Evolutionary conservation across 2,113 vertebrate species (phyloP).

Genomic region (Cynoglossus semilaevis): DNA sequence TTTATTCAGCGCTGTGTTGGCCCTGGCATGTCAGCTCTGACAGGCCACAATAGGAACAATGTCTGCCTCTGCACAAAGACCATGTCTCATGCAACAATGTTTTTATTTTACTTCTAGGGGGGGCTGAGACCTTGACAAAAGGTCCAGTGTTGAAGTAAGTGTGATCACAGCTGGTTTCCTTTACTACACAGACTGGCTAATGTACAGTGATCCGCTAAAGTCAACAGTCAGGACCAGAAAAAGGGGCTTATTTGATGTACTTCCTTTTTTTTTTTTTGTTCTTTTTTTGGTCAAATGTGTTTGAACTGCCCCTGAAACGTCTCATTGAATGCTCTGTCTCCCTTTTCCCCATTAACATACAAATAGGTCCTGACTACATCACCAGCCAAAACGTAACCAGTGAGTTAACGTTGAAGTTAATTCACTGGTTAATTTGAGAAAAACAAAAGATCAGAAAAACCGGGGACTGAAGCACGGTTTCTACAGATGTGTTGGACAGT

Average conservation of each 20-base stretch:
- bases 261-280: slow-evolving; percentile 37
- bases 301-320: slow-evolving; percentile 56
- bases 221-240: slow-evolving; percentile 71
- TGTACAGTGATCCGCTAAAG: slow-evolving; percentile 74
- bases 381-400: slow-evolving; percentile 5
- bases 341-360: slow-evolving; percentile 44
- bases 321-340: slow-evolving; percentile 42
- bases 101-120: slow-evolving; percentile 62
- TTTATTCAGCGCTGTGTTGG: slow-evolving; percentile 70
- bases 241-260: slow-evolving; percentile 68
- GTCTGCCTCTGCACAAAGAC: slow-evolving; percentile 60
- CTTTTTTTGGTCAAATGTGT: slow-evolving; percentile 44
- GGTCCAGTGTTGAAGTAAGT: slow-evolving; percentile 68
- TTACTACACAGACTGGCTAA: slow-evolving; percentile 68
- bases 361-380: slow-evolving; percentile 43
- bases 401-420: slow-evolving; percentile 24
- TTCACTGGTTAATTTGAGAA: slow-evolving; percentile 31
- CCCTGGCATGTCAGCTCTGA: slow-evolving; percentile 64
- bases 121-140: slow-evolving; percentile 71
- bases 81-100: slow-evolving; percentile 64
- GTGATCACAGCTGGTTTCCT: slow-evolving; percentile 74
- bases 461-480: slow-evolving; percentile 11
- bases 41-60: slow-evolving; percentile 73
- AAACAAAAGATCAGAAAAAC: slow-evolving; percentile 28
- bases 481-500: slow-evolving; percentile 1